These are phyloP conservation scores for Adineta ricciae DNA, from an alignment of 2,888 invertebrate genomes.

Conservation along the genomic window DNA sequence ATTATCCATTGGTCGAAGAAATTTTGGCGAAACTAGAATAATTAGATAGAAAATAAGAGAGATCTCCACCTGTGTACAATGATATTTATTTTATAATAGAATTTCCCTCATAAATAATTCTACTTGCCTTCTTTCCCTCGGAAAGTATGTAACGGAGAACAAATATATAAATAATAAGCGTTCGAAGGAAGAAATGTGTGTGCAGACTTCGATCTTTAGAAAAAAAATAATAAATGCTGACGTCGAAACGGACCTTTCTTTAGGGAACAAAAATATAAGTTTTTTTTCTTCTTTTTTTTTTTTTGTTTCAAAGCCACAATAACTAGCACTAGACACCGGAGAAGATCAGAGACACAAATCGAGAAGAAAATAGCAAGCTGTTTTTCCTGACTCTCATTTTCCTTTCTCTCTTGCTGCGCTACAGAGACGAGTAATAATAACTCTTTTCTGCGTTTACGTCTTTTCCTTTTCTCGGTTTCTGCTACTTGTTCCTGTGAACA, in stretches of 20 bases:
- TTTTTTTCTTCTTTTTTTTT: background rate
- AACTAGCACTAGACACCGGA: background rate
- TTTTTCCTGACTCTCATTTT: background rate
- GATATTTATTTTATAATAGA: too few species aligned
- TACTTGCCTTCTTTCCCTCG: background rate
- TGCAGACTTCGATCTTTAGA: background rate
- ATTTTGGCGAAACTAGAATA: background rate
- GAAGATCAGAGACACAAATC: background rate
- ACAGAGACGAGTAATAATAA: background rate
- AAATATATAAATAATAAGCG: background rate
- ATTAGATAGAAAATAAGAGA: background rate
- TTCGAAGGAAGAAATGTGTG: background rate
- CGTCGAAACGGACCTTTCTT: background rate
- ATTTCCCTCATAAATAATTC: background rate
- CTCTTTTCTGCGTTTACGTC: background rate
- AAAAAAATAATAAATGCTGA: background rate
- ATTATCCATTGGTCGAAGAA: background rate
- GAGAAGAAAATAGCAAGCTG: background rate
- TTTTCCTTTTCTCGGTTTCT: background rate
- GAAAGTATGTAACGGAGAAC: background rate
- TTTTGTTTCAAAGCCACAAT: background rate
- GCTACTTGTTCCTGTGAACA: constrained; percentile 12
- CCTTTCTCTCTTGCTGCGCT: background rate
- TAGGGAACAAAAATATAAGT: background rate
- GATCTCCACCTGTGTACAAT: too few species aligned